Base-by-base conservation (phyloP, 2,888 invertebrate species). In the Drosophila anomalata region DNA sequence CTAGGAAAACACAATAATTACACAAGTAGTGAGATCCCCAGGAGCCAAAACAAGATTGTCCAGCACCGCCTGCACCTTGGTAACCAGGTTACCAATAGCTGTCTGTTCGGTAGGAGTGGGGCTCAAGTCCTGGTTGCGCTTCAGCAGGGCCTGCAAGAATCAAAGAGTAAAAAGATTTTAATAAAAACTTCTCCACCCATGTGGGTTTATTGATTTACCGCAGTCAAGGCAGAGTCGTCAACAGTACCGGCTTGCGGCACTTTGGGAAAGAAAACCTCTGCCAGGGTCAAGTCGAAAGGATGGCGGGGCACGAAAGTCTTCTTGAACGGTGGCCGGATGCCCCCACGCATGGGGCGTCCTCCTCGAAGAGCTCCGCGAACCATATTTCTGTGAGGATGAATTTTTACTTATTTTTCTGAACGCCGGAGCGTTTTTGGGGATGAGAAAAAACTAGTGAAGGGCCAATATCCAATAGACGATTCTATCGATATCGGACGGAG, bases 41-140 rank as follows among this genome's bases (percentile, higher is more conserved):
- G 99, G 98, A 0, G 98, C 96, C 0, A 99, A 96, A 11, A 99
- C 97, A 20, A 99, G 92, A 90, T 97, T 98, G 90, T 99, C 99
- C 58, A 99, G 93, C 26, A 98, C 97, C 0, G 96, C 95, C 90
- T 98, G 98, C n/a, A 99, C 95, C 92, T 98, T 98, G 0, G 98
- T 97, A 33, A 99, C 97, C 17, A 99, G 94, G 92, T 97, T 98
- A 31, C 97, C 94, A 56, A 99, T 96, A 0, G 98, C 96, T 0
- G 98, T 96, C 92, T 98, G 98, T 88, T 99, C 99, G 2, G 95
- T 94, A 0, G 98, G 94, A 0, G 97, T 95, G 0, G 99, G 99
- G 51, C 97, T 97, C 66, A 99, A 93, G 90, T 99, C 98, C 26
- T 95, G 94, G 89, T 98, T 98, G 39, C 98, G 94, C 91, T 99